Percentiles rank a stretch among this genome's conserved stretches.
Evolutionary conservation across 2,888 invertebrate genomes (phyloP).

Genomic region (Entomobrya multifasciata): DNA sequence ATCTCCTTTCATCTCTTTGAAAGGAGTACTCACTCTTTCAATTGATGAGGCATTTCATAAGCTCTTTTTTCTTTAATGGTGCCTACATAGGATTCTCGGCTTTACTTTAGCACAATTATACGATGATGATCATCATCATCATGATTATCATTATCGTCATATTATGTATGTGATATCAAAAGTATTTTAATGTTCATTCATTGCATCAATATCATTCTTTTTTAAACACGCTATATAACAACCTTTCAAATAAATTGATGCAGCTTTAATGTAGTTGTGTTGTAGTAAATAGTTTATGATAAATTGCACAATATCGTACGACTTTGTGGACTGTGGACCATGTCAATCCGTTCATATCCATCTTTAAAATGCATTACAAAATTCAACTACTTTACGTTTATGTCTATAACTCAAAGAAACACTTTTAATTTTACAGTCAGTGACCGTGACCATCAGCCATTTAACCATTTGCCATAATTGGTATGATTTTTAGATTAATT

Average conservation of each 20-base stretch:
- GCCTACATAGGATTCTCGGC: neutral
- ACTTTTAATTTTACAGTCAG: slow-evolving; percentile 70
- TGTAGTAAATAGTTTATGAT: neutral
- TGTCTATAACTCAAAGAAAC: slow-evolving; percentile 36
- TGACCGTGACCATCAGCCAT: slow-evolving; percentile 74
- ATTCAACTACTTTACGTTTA: neutral
- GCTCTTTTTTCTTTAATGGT: slow-evolving; percentile 28
- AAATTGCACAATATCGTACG: neutral
- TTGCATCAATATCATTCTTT: slow-evolving; percentile 25
- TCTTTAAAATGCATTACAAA: neutral
- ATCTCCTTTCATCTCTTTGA: slow-evolving; percentile 54
- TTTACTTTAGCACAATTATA: neutral
- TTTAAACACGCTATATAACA: neutral
- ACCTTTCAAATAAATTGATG: neutral
- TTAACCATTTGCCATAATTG: slow-evolving; percentile 69
- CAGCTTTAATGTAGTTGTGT: no score
- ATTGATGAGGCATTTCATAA: slow-evolving; percentile 25
- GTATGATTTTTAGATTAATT: slow-evolving; percentile 72
- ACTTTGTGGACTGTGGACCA: no score
- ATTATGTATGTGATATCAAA: no score
- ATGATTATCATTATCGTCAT: no score
- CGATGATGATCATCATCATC: no score
- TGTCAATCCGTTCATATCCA: slow-evolving; percentile 19
- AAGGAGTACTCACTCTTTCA: neutral
- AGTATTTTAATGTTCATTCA: neutral